Percentiles rank a stretch among this genome's conserved stretches.
Evolutionary conservation across 2,888 invertebrate species (phyloP).

Genomic region (Amphiduros pacificus): DNA sequence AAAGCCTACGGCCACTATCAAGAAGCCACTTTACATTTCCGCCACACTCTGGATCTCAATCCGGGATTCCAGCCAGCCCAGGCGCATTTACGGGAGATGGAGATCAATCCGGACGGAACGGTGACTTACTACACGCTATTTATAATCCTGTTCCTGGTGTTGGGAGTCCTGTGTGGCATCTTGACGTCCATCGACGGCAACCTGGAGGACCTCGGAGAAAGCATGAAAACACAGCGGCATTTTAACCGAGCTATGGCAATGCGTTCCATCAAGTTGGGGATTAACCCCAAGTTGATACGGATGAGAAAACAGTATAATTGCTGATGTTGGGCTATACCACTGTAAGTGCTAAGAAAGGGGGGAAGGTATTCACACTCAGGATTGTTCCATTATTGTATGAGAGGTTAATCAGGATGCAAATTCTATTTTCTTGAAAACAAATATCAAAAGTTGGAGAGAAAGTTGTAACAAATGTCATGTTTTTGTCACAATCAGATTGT

Average conservation of each 20-base stretch:
- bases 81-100: constrained; percentile 79
- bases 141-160: constrained; percentile 83
- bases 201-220: constrained; percentile 48
- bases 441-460: too few relatives aligned
- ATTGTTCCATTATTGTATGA: too few relatives aligned
- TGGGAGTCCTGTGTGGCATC: constrained; percentile 76
- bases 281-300: constrained; percentile 53
- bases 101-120: constrained; percentile 75
- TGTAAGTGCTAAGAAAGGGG: too few relatives aligned
- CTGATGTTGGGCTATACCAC: too few relatives aligned
- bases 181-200: constrained; percentile 72
- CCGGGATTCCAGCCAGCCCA: constrained; percentile 84
- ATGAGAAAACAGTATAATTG: constrained; percentile 33
- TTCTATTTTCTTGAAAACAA: too few relatives aligned
- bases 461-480: too few relatives aligned
- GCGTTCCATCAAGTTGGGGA: constrained; percentile 70
- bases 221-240: constrained; percentile 73
- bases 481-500: too few relatives aligned
- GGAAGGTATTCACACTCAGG: too few relatives aligned
- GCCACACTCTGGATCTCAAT: constrained; percentile 79
- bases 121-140: constrained; percentile 84
- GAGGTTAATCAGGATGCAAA: too few relatives aligned
- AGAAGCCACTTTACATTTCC: constrained; percentile 81
- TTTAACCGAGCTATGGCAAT: constrained; percentile 89
- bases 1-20: constrained; percentile 88